These are phyloP conservation scores for Quiscalus mexicanus DNA, from an alignment of 2,113 vertebrate species.

Conservation along the genomic window DNA sequence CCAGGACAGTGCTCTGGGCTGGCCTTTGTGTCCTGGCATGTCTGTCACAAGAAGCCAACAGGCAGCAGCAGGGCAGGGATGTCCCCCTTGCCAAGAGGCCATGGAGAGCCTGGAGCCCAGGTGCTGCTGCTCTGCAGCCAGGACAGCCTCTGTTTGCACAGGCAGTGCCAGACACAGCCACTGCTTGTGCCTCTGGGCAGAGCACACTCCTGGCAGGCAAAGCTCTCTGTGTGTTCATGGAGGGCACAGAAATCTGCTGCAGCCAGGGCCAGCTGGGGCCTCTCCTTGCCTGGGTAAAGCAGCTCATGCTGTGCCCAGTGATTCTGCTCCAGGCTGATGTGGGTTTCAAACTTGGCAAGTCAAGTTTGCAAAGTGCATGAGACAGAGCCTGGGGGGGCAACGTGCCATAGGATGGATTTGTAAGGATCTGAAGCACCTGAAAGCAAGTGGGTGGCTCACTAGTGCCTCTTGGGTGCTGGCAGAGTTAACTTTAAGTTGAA, in stretches of 20 bases:
- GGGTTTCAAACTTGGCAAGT: background rate
- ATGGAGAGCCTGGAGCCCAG: background rate
- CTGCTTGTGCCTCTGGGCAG: background rate
- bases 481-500: background rate
- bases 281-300: background rate
- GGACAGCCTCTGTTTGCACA: background rate
- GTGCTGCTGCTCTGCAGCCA: background rate
- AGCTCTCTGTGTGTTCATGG: background rate
- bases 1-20: background rate
- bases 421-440: background rate
- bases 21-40: background rate
- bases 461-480: background rate
- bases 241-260: background rate
- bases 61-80: background rate
- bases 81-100: background rate
- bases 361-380: background rate
- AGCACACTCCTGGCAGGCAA: background rate
- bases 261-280: background rate
- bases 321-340: background rate
- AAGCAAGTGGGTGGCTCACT: background rate
- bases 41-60: background rate
- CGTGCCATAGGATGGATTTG: background rate
- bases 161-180: too few relatives aligned
- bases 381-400: background rate
- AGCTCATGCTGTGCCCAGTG: rapidly evolving